phyloP scores from a whole-genome alignment of 2,888 invertebrate species.

The Hedya salicella region DNA sequence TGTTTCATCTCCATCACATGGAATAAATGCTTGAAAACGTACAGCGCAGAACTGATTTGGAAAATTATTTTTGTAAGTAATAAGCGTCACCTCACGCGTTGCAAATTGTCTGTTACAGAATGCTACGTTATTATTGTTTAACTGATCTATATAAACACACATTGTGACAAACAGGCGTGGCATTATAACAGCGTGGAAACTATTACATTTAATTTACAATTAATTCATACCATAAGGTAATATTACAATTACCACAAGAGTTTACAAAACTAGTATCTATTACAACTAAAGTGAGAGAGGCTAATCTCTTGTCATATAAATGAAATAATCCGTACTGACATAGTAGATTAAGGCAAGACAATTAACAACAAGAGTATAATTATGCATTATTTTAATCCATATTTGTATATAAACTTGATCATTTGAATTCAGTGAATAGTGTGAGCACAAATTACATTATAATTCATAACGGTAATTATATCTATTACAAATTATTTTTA shows the following conservation, averaged over 20 bases:
- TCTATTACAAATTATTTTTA: constrained; percentile 33
- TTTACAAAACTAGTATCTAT: constrained; percentile 48
- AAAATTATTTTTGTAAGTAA: background rate
- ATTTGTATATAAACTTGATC: constrained; percentile 30
- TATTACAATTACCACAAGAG: constrained; percentile 51
- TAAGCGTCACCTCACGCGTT: constrained; percentile 8
- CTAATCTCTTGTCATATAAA: constrained; percentile 37
- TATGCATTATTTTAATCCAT: constrained; percentile 16
- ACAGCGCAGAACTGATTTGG: constrained; percentile 20
- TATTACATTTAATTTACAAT: constrained; percentile 47
- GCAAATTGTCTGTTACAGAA: constrained; percentile 4
- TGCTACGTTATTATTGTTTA: background rate
- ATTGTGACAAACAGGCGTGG: constrained; percentile 25
- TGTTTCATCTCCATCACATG: constrained; percentile 76
- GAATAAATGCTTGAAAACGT: constrained; percentile 73
- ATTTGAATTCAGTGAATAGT: constrained; percentile 34
- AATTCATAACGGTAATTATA: constrained; percentile 19
- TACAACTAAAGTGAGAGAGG: constrained; percentile 36
- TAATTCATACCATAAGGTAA: constrained; percentile 62
- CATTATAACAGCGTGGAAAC: constrained; percentile 15
- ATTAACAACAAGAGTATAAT: constrained; percentile 32
- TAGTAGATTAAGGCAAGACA: constrained; percentile 41
- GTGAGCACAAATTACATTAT: constrained; percentile 38
- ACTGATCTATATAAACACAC: background rate
- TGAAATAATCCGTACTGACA: constrained; percentile 23